Evolutionary conservation across 1,140 invertebrate species (phyloP).

Genomic region (Manduca sexta): DNA sequence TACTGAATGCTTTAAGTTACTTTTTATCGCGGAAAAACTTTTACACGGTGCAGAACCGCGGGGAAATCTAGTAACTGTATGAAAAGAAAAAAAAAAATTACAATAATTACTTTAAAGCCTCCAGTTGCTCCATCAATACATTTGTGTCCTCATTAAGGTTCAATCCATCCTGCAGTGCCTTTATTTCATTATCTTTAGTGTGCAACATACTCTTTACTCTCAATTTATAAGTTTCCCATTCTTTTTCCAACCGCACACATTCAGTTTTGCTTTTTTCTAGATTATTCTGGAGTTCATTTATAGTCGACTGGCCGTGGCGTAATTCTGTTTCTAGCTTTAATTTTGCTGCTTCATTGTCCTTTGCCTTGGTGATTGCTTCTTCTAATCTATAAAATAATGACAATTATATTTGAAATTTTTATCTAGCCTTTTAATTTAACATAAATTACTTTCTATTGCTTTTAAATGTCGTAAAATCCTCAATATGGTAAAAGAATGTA

Average conservation of each 20-base stretch:
- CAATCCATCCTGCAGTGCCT: conserved; percentile 36
- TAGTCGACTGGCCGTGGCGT: conserved; percentile 41
- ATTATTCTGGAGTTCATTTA: conserved; percentile 36
- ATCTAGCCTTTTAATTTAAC: no score
- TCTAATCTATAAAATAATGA: conserved; percentile 32
- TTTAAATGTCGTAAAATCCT: no score
- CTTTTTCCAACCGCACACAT: conserved; percentile 44
- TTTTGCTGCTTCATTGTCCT: conserved; percentile 29
- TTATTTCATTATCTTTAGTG: conserved; percentile 55
- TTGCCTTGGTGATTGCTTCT: conserved; percentile 29
- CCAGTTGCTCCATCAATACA: conserved; percentile 44
- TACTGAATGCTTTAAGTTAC: no score
- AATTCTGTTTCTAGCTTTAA: conserved; percentile 56
- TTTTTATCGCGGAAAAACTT: no score
- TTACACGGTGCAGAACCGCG: no score
- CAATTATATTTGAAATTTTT: background rate
- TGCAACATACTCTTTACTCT: conserved; percentile 55
- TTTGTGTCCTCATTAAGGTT: conserved; percentile 49
- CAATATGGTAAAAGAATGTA: no score
- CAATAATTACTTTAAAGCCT: conserved; percentile 38
- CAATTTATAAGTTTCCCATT: conserved; percentile 60
- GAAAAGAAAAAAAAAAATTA: no score
- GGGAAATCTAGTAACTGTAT: no score
- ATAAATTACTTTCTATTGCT: no score
- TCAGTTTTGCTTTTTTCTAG: conserved; percentile 42